Conservation (phyloP, 2,888 invertebrate species). For the Brachyptera putata region DNA sequence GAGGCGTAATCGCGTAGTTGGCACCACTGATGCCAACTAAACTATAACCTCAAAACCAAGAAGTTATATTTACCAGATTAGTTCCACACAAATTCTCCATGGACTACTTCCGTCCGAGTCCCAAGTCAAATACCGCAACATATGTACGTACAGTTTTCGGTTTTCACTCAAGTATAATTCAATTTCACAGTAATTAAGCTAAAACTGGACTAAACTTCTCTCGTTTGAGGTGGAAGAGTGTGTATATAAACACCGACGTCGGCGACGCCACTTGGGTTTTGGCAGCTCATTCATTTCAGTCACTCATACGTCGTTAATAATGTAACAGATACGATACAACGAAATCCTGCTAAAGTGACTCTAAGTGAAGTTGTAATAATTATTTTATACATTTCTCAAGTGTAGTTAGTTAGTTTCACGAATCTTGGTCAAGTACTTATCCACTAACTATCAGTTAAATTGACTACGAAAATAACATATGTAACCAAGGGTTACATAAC, state of each 20-base stretch:
- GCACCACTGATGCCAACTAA: neutral
- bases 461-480: no score
- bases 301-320: no score
- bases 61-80: constrained; percentile 15
- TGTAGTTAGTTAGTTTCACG: no score
- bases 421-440: no score
- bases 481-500: no score
- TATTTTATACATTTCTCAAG: no score
- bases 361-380: no score
- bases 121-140: constrained; percentile 12
- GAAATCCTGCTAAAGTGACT: no score
- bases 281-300: neutral
- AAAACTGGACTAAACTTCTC: constrained; percentile 1
- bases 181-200: constrained; percentile 19
- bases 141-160: constrained; percentile 22
- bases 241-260: no score
- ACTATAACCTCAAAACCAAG: neutral
- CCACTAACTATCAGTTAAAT: no score
- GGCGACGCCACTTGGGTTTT: neutral
- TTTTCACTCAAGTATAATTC: constrained; percentile 18
- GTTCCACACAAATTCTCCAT: neutral
- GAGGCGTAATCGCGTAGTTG: constrained; percentile 12
- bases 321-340: no score
- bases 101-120: neutral
- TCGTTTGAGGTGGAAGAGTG: no score